A percentile compares a stretch with the other conserved stretches of the same genome.
Evolutionary conservation across 2,888 invertebrate genomes (phyloP).

Genomic region (Nipponacmea schrenckii): DNA sequence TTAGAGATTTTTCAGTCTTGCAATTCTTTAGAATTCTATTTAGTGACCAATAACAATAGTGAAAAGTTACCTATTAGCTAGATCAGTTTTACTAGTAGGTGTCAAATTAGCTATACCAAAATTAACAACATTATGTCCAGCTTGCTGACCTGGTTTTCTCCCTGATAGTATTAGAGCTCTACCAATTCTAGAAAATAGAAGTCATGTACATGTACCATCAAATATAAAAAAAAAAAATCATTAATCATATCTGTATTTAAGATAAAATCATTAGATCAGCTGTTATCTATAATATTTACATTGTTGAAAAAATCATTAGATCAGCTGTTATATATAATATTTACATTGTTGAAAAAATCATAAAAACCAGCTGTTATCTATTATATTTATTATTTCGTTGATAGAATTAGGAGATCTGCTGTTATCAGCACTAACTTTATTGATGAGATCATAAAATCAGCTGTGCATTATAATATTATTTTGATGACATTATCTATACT

Average conservation of each 20-base stretch:
- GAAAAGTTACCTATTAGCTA: slow-evolving; percentile 73
- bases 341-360: no score
- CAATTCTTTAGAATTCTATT: no score
- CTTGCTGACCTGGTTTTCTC: slow-evolving; percentile 71
- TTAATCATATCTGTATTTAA: no score
- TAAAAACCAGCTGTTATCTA: no score
- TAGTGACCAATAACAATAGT: not conserved
- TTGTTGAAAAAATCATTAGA: no score
- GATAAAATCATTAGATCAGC: not conserved
- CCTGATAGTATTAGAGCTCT: slow-evolving; percentile 72
- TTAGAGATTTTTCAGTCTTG: no score
- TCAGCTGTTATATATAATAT: no score
- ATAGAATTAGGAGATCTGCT: no score
- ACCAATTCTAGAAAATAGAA: slow-evolving; percentile 70
- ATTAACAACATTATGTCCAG: slow-evolving; percentile 73
- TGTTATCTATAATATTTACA: no score
- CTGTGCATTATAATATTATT: slow-evolving; percentile 72
- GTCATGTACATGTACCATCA: no score
- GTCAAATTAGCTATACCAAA: slow-evolving; percentile 75
- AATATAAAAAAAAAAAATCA: not conserved
- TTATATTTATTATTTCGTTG: no score
- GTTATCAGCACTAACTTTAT: slow-evolving; percentile 63
- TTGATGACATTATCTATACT: no score
- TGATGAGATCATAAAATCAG: slow-evolving; percentile 74
- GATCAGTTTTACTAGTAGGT: slow-evolving; percentile 75